phyloP scores from a whole-genome alignment of 2,113 vertebrate genomes.

The Python bivittatus region DNA sequence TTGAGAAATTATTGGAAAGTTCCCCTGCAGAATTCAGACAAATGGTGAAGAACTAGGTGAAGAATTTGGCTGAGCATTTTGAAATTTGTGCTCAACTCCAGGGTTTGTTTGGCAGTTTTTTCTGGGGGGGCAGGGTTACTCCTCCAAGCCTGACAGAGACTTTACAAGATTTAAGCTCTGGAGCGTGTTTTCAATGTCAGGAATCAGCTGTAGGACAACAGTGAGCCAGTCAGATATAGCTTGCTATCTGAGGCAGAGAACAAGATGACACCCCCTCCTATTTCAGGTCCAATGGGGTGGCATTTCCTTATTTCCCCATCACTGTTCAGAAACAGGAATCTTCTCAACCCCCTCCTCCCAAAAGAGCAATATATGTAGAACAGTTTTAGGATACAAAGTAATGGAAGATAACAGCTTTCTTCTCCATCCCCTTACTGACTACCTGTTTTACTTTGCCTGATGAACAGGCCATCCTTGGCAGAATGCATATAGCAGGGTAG shows the following conservation, averaged over 20 bases:
- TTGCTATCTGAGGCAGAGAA: background rate
- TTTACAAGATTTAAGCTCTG: background rate
- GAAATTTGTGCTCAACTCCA: background rate
- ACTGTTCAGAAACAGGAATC: background rate
- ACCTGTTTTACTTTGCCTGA: no score
- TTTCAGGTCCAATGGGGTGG: background rate
- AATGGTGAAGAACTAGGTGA: background rate
- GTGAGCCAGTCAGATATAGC: background rate
- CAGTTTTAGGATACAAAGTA: no score
- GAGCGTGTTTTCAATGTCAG: background rate
- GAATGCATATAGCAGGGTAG: no score
- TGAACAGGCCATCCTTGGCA: no score
- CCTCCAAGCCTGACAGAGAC: background rate
- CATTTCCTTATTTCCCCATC: background rate
- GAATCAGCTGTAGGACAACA: background rate
- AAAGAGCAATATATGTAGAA: background rate
- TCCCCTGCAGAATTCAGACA: background rate
- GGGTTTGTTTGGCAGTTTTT: no score
- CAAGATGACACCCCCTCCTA: background rate
- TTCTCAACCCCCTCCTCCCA: background rate
- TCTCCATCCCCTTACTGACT: no score
- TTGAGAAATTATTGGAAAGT: background rate
- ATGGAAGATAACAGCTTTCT: no score
- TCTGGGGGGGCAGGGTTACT: background rate
- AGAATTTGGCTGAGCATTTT: background rate